Percentiles rank a stretch among this genome's conserved stretches.
These are phyloP conservation scores for Incurvaria masculella DNA, from an alignment of 2,888 invertebrate species.

Conservation along the genomic window DNA sequence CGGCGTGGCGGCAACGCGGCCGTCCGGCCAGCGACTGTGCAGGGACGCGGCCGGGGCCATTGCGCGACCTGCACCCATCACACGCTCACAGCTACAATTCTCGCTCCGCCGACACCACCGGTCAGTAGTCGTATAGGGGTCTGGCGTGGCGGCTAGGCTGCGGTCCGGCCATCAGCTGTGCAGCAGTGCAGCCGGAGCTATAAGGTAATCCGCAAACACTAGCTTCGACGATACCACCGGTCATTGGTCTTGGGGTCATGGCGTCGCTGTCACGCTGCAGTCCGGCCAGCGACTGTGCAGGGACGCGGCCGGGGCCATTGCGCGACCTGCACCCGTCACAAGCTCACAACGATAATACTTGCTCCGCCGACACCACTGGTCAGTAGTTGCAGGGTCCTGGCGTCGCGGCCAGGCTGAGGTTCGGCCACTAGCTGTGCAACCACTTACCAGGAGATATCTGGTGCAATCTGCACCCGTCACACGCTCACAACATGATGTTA, in stretches of 20 bases:
- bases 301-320: slow-evolving; percentile 73
- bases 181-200: slow-evolving; percentile 7
- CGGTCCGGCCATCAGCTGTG: slow-evolving; percentile 6
- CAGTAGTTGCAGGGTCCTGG: neutral
- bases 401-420: slow-evolving; percentile 5
- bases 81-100: neutral
- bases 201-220: slow-evolving; percentile 20
- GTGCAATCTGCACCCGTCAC: too few species aligned
- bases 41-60: slow-evolving; percentile 74
- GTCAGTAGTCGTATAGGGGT: neutral
- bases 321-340: slow-evolving; percentile 20
- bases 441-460: slow-evolving; percentile 5
- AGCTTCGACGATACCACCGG: slow-evolving; percentile 22
- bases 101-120: too few species aligned
- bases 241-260: too few species aligned
- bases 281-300: slow-evolving; percentile 78
- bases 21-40: slow-evolving; percentile 73
- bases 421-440: slow-evolving; percentile 5
- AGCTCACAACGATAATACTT: neutral
- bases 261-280: slow-evolving; percentile 63
- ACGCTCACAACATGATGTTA: too few species aligned
- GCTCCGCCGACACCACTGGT: too few species aligned
- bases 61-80: slow-evolving; percentile 52
- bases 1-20: slow-evolving; percentile 66
- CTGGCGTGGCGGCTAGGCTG: slow-evolving; percentile 1